These are phyloP conservation scores for Elysia chlorotica DNA, from an alignment of 1,140 invertebrate species.

Conservation along the genomic window DNA sequence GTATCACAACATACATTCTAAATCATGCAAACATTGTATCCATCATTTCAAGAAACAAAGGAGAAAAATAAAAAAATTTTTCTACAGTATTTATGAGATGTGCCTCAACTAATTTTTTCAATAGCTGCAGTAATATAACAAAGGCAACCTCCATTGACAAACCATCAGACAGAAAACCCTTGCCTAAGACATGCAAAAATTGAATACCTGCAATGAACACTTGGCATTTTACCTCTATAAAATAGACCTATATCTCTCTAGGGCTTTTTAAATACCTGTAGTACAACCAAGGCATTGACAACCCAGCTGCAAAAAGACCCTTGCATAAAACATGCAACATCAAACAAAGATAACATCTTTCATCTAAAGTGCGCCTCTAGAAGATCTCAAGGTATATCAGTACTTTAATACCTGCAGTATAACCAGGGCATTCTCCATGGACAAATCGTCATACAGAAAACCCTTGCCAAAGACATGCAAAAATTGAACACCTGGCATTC, in stretches of 20 bases:
- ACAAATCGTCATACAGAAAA: slow-evolving; percentile 78
- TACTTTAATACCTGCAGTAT: slow-evolving; percentile 79
- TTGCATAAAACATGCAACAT: too few relatives aligned
- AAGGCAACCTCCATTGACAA: slow-evolving; percentile 85
- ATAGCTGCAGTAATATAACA: slow-evolving; percentile 76
- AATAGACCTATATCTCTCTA: background rate
- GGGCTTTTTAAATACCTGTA: background rate
- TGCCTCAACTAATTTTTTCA: too few relatives aligned
- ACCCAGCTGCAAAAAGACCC: too few relatives aligned
- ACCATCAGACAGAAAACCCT: slow-evolving; percentile 81
- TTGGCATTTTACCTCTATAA: background rate
- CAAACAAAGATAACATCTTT: too few relatives aligned
- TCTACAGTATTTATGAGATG: too few relatives aligned
- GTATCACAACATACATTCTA: too few relatives aligned
- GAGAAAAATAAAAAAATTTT: too few relatives aligned
- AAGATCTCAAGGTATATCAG: too few relatives aligned
- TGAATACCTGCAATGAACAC: too few relatives aligned
- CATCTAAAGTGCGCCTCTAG: too few relatives aligned
- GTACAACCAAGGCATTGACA: background rate
- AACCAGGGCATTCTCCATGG: slow-evolving; percentile 82
- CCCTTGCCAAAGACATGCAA: slow-evolving; percentile 71
- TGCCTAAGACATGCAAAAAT: slow-evolving; percentile 52
- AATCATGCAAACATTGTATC: too few relatives aligned
- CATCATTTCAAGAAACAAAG: too few relatives aligned
- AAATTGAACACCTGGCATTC: background rate